Evolutionary conservation across 2,113 vertebrate species (phyloP).

Genomic region (Ochotona princeps): DNA sequence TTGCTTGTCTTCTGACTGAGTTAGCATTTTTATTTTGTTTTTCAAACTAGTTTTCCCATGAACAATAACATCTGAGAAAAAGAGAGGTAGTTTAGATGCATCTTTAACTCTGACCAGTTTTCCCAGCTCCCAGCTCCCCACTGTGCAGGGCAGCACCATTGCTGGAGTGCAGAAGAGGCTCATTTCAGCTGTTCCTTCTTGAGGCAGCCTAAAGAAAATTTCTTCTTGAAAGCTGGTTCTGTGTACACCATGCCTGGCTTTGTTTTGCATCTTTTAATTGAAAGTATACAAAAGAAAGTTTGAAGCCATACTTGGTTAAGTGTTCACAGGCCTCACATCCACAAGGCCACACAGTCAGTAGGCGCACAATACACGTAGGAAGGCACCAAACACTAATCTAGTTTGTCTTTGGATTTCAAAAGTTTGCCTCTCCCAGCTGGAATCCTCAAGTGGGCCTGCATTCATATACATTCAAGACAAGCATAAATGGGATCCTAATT

Average conservation of each 20-base stretch:
- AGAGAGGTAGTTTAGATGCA: not conserved
- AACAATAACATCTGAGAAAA: not conserved
- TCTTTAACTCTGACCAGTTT: not conserved
- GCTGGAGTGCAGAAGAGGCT: not conserved
- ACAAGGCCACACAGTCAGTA: not conserved
- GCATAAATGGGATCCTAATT: slow-evolving; percentile 65
- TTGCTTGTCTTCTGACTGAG: not conserved
- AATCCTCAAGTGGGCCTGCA: slow-evolving; percentile 31
- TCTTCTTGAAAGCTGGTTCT: not conserved
- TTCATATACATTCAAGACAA: slow-evolving; percentile 61
- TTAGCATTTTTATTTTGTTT: not conserved
- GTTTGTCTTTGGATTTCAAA: slow-evolving; percentile 54
- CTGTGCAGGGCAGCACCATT: not conserved
- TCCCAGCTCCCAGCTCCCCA: not conserved
- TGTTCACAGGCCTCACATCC: not conserved
- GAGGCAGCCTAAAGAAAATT: not conserved
- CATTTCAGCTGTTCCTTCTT: not conserved
- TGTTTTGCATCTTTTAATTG: slow-evolving; percentile 30
- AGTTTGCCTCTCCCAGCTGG: slow-evolving; percentile 68
- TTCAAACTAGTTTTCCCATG: not conserved
- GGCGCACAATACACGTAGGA: not conserved
- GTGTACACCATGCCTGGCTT: not conserved
- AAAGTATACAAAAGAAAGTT: slow-evolving; percentile 45
- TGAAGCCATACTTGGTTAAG: not conserved
- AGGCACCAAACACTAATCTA: slow-evolving; percentile 53